Evolutionary conservation across 2,797 vertebrate genomes (phyloP).

Genomic region (Tapera naevia): DNA sequence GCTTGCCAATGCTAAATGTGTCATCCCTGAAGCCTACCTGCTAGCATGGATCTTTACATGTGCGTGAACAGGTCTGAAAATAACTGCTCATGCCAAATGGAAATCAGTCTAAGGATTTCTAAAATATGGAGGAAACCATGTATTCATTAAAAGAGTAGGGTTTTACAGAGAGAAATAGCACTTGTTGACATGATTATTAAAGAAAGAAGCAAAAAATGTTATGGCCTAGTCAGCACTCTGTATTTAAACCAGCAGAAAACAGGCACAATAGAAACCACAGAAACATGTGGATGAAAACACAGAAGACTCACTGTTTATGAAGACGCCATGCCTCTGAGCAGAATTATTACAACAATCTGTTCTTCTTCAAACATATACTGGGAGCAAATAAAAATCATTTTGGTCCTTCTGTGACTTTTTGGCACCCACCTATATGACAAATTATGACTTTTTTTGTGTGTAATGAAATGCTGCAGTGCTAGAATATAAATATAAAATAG

Average conservation of each 20-base stretch:
- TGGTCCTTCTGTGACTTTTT: constrained; percentile 70
- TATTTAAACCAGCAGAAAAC: neutral
- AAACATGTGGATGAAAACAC: neutral
- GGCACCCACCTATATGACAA: constrained; percentile 38
- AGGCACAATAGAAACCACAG: neutral
- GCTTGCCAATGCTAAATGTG: neutral
- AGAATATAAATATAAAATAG: constrained; percentile 39
- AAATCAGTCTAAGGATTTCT: neutral
- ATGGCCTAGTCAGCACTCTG: neutral
- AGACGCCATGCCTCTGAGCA: constrained; percentile 1
- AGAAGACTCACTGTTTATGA: constrained; percentile 37
- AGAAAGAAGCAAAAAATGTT: neutral
- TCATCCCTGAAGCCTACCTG: neutral
- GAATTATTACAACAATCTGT: constrained; percentile 61
- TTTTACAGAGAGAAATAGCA: neutral
- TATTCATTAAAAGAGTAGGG: neutral
- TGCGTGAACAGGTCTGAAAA: neutral
- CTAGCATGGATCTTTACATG: fast-evolving
- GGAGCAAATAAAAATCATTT: constrained; percentile 67
- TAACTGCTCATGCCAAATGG: neutral
- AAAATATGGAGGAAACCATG: neutral
- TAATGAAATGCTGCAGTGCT: constrained; percentile 21
- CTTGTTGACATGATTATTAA: neutral
- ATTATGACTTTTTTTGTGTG: constrained; percentile 42
- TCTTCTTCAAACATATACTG: constrained; percentile 60